phyloP scores from a whole-genome alignment of 1,140 invertebrate genomes.

The Drosophila takahashii region DNA sequence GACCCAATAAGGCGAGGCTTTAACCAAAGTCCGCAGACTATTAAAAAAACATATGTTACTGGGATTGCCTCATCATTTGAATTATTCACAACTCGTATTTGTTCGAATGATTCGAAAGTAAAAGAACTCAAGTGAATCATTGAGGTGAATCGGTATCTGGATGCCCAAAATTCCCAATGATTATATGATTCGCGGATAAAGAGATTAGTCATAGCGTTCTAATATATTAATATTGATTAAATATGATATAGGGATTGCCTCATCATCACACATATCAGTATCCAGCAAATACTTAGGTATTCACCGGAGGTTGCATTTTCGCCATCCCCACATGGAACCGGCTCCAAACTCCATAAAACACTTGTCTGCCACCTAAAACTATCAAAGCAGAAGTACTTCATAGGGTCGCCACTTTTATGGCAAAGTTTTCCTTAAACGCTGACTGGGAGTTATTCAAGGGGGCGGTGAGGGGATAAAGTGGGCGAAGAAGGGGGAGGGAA shows the following conservation, averaged over 20 bases:
- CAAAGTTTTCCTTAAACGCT: slow-evolving; percentile 51
- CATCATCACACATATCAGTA: slow-evolving; percentile 7
- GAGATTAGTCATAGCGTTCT: neutral
- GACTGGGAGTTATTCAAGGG: slow-evolving; percentile 13
- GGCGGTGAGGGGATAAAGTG: slow-evolving; percentile 2
- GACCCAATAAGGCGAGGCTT: slow-evolving; percentile 19
- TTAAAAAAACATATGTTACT: slow-evolving; percentile 15
- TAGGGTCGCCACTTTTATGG: slow-evolving; percentile 46
- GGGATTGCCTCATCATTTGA: slow-evolving; percentile 26
- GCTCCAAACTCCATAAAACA: slow-evolving; percentile 44
- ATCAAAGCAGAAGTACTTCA: slow-evolving; percentile 30
- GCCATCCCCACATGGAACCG: slow-evolving; percentile 40
- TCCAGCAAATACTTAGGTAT: slow-evolving; percentile 16
- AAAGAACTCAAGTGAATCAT: slow-evolving; percentile 2
- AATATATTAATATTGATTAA: neutral
- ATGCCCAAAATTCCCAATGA: neutral
- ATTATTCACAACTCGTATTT: neutral
- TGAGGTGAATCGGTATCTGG: neutral
- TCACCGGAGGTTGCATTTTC: slow-evolving; percentile 42
- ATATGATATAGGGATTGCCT: slow-evolving; percentile 6
- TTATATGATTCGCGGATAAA: slow-evolving; percentile 1
- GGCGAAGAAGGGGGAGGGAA: neutral
- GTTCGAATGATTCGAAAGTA: neutral
- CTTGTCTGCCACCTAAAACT: slow-evolving; percentile 52
- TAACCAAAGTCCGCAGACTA: neutral